Percentiles rank a stretch among this genome's conserved stretches.
These are phyloP conservation scores for Laothoe populi DNA, from an alignment of 2,888 invertebrate species.

Conservation along the genomic window DNA sequence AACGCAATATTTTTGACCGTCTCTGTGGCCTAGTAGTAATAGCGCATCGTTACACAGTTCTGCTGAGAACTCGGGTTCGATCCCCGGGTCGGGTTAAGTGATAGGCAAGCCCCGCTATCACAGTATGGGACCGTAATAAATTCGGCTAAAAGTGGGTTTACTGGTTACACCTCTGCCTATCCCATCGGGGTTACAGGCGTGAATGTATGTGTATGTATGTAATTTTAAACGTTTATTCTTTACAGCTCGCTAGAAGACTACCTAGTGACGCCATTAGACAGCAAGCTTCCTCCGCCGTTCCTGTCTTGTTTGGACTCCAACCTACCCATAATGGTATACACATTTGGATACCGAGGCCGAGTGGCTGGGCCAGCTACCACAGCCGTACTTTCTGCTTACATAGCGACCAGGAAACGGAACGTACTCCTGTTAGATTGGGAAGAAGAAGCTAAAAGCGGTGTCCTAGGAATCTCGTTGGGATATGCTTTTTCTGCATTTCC, in stretches of 20 bases:
- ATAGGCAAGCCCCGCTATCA: no score
- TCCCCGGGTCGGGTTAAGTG: no score
- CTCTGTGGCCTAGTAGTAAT: no score
- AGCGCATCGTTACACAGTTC: no score
- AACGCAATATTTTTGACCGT: no score
- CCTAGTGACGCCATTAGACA: slow-evolving; percentile 50
- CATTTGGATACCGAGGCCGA: slow-evolving; percentile 73
- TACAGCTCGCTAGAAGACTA: slow-evolving; percentile 61
- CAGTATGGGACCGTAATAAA: no score
- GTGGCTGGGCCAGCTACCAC: slow-evolving; percentile 67
- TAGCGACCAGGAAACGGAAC: slow-evolving; percentile 67
- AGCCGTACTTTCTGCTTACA: slow-evolving; percentile 64
- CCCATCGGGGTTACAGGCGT: no score
- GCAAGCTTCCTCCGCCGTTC: slow-evolving; percentile 49
- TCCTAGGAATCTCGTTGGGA: slow-evolving; percentile 63
- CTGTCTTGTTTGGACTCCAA: slow-evolving; percentile 59
- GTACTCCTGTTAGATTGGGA: slow-evolving; percentile 76
- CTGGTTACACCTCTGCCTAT: no score
- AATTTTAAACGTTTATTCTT: no score
- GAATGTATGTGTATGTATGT: no score
- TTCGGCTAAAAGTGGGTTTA: no score
- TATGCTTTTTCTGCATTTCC: slow-evolving; percentile 71
- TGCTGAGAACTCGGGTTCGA: no score
- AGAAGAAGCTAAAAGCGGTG: slow-evolving; percentile 67
- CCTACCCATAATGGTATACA: slow-evolving; percentile 68